Base-by-base conservation (phyloP, 2,113 vertebrate species). In the Columbina picui region DNA sequence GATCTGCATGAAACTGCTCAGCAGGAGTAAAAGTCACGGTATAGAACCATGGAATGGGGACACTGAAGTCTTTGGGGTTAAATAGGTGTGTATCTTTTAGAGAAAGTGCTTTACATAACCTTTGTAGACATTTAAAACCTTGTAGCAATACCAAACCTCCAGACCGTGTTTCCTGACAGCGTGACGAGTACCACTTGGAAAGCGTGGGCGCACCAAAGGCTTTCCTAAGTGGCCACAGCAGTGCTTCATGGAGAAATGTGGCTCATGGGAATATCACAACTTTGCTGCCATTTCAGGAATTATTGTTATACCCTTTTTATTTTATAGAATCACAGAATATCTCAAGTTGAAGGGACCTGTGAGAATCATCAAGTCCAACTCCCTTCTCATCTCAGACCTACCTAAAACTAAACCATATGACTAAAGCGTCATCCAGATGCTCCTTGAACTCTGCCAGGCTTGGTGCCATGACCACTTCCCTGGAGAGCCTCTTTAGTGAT, bases 151-250 rank as follows among this genome's bases (percentile, higher is more conserved):
- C 29, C 50, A 52, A 57, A 25, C 4, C 19, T 30, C 7, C 4
- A 45, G 65, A 19, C 10, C 0, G 0, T 2, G 3, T 52, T 88
- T 85, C 14, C 75, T 77, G 59, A 41, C 34, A 18, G 22, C 1
- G 2, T 18, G 3, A 8, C 5, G 5, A 61, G 36, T 12, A 41
- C 12, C 20, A 26, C 64, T 89, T 67, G 73, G 41, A 71, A 75
- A 76, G 17, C 17, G 14, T 38, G 30, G 49, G 10, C 8, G 1
- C 27, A 34, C 36, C 8, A 59, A 73, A 75, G 26, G 22, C 55
- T 75, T 93, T 21, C 57, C 17, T 9, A 91, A 60, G 30, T 5
- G 5, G 64, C 43, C 34, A 63, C 38, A 60, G 65, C 21, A 63
- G 67, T 9, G 16, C 12, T 43, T 85, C 41, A 25, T 1, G 14